Evolutionary conservation across 1,140 invertebrate species (phyloP), one percentile per base, ranked within the genome.

Genomic region (Drosophila lacertosa): DNA sequence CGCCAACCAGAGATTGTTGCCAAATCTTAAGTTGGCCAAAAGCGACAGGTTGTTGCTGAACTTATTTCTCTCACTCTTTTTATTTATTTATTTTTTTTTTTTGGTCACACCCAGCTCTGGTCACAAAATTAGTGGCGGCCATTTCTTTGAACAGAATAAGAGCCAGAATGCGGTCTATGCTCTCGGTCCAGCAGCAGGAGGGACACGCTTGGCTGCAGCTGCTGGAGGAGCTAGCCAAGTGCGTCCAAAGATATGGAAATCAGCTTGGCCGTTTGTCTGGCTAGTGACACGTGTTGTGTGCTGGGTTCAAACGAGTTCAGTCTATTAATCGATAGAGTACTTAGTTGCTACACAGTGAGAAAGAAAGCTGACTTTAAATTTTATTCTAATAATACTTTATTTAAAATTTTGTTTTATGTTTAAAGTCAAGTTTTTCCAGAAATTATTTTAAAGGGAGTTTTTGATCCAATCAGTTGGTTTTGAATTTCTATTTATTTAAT

Each of bases 211-310:
- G 59, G 81, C 54, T 80, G 81, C 62, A 54, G 42, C 11, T 65
- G n/a, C 4, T 13, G 6, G 3, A 35, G 39, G 37, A 50, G 32
- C 40, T 68, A 68, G 68, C 58, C 55, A 55, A 74, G 69, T 77
- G 59, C 70, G 69, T 82, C 69, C 57, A 60, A 58, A 78, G 73
- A 81, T 84, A 84, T 84, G 81, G 81, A 81, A 84, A 84, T 86
- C 57, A 64, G 39, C 45, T 44, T 11, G 42, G 11, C 42, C 39
- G 29, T 47, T 33, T 35, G 45, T 44, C 33, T 37, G 33, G 13
- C 51, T 58, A 32, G 40, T 65, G 81, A 84, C 81, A 84, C 81
- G 81, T 84, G 81, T 84, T 78, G 62, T 78, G 62, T 57, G 53
- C 3, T 26, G 47, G 40, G 81, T 86, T 86, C 77, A 84, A 70